phyloP scores from a whole-genome alignment of 1,140 invertebrate species.

The Colletes gigas region DNA sequence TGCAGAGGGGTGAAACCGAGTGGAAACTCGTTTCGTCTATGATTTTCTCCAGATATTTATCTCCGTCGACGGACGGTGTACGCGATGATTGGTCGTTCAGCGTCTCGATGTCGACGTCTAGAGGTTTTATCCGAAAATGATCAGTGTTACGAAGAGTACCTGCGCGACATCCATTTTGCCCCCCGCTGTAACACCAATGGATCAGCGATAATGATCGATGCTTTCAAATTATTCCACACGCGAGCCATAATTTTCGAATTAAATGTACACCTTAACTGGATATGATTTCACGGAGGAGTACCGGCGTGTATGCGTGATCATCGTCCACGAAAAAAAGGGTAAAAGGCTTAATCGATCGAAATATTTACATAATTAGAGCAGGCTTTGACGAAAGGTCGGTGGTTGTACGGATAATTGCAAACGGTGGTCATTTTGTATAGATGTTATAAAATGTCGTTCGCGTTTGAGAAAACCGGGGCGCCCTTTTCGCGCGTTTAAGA shows the following conservation, averaged over 20 bases:
- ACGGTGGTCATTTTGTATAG: conserved; percentile 27
- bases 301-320: conserved; percentile 5
- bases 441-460: neutral
- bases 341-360: conserved; percentile 70
- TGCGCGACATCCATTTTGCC: conserved; percentile 34
- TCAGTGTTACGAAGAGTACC: conserved; percentile 1
- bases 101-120: conserved; percentile 8
- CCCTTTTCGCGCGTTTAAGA: neutral
- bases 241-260: conserved; percentile 61
- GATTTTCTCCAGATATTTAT: conserved; percentile 47
- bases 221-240: conserved; percentile 56
- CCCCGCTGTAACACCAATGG: conserved; percentile 50
- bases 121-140: conserved; percentile 9
- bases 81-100: conserved; percentile 41
- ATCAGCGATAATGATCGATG: conserved; percentile 60
- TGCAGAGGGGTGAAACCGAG: neutral
- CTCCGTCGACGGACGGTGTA: conserved; percentile 25
- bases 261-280: conserved; percentile 26
- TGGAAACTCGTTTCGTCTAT: conserved; percentile 22
- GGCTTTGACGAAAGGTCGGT: conserved; percentile 45
- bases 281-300: conserved; percentile 27
- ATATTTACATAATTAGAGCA: conserved; percentile 70
- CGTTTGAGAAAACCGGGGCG: conserved; percentile 4
- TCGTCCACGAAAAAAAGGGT: conserved; percentile 20
- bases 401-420: conserved; percentile 43